phyloP scores from a whole-genome alignment of 2,113 vertebrate genomes.

The Periophthalmodon schlosseri region DNA sequence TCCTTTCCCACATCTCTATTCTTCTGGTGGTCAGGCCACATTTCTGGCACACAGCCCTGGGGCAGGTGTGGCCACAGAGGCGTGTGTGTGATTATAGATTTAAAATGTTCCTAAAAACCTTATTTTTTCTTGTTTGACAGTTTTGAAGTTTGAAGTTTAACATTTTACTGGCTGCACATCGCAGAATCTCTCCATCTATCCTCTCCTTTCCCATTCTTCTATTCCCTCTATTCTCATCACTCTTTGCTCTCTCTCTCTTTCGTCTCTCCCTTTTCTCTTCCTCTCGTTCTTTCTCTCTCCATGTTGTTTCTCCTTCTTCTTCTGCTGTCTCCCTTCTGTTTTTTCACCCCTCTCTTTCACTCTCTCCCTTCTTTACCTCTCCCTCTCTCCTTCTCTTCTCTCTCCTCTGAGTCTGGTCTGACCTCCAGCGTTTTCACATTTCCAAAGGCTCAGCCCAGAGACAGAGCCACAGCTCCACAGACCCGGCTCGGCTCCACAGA shows the following conservation, averaged over 20 bases:
- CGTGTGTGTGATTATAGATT: no score
- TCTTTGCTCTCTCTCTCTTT: background rate
- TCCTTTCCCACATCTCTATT: no score
- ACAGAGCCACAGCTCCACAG: background rate
- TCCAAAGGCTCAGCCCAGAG: conserved; percentile 1
- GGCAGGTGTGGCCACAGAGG: no score
- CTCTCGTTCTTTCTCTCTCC: background rate
- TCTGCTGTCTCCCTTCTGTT: background rate
- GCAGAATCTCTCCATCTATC: no score
- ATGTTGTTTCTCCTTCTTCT: background rate
- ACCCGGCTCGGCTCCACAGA: background rate
- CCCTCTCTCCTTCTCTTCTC: background rate
- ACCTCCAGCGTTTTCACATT: background rate
- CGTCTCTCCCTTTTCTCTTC: background rate
- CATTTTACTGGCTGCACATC: no score
- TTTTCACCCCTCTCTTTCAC: background rate
- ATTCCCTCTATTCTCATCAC: background rate
- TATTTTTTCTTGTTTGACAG: no score
- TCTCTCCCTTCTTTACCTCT: background rate
- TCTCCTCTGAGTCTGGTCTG: background rate
- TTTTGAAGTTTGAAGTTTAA: no score
- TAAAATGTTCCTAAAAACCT: no score
- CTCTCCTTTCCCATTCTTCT: no score
- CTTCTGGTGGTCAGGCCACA: no score
- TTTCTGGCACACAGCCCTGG: no score